These are phyloP conservation scores for Apogon talboti DNA, from an alignment of 2,797 vertebrate genomes.

Conservation along the genomic window DNA sequence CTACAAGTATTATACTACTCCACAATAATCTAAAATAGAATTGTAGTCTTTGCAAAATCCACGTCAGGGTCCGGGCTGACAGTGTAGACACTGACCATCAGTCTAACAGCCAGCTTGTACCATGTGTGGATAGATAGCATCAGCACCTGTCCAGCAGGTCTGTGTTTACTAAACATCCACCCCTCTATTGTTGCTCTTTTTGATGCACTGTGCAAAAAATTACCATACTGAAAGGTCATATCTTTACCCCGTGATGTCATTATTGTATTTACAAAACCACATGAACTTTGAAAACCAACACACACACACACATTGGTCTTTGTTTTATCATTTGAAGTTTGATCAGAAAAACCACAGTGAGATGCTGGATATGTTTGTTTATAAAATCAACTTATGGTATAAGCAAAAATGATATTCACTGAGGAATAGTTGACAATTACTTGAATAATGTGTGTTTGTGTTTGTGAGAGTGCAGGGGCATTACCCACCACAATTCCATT, in stretches of 20 bases:
- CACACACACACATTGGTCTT: slow-evolving; percentile 4
- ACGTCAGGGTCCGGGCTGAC: background rate
- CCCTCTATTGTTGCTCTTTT: slow-evolving; percentile 53
- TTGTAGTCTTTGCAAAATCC: background rate
- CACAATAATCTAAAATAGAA: no score
- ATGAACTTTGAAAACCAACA: slow-evolving; percentile 18
- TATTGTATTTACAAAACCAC: slow-evolving; percentile 54
- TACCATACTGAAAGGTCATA: slow-evolving; percentile 45
- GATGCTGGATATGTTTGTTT: slow-evolving; percentile 6
- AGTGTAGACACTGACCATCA: slow-evolving; percentile 2
- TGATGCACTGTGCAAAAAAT: slow-evolving; percentile 42
- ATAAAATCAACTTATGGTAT: no score
- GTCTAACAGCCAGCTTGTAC: slow-evolving; percentile 12
- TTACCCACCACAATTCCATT: no score
- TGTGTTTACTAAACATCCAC: slow-evolving; percentile 70
- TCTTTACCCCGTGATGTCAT: slow-evolving; percentile 39
- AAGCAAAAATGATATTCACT: no score
- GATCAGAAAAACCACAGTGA: slow-evolving; percentile 1
- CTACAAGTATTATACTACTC: no score
- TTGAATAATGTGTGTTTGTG: no score
- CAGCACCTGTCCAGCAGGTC: slow-evolving; percentile 65
- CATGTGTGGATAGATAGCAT: slow-evolving; percentile 40
- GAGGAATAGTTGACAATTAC: no score
- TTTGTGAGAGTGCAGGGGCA: no score
- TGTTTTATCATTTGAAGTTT: slow-evolving; percentile 20